phyloP scores from a whole-genome alignment of 1,140 invertebrate species.

The Drosophila aff. region DNA sequence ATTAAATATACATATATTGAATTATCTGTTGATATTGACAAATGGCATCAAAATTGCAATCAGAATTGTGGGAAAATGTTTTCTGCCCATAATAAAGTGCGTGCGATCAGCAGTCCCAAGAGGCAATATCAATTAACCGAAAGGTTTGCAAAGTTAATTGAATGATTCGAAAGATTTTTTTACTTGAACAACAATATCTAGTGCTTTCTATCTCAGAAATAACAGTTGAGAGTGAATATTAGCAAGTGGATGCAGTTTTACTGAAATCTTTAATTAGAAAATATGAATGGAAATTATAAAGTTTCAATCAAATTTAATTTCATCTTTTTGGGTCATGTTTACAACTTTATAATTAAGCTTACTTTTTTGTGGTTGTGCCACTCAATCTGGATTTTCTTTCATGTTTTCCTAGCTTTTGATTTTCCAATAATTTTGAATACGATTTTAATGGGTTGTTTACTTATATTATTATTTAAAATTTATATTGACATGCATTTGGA shows the following conservation, averaged over 20 bases:
- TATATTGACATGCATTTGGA: neutral
- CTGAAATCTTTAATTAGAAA: neutral
- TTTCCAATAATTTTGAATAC: too few species aligned
- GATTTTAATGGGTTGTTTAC: too few species aligned
- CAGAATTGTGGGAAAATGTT: slow-evolving; percentile 62
- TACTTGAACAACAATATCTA: neutral
- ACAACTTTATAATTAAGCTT: neutral
- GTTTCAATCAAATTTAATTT: too few species aligned
- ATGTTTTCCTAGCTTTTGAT: too few species aligned
- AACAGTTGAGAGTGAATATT: too few species aligned
- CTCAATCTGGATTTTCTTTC: neutral
- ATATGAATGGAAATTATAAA: neutral
- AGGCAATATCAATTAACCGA: slow-evolving; percentile 53
- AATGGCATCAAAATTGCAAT: slow-evolving; percentile 71
- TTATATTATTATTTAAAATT: too few species aligned
- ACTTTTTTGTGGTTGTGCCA: too few species aligned
- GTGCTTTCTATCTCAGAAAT: neutral
- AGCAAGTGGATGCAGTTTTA: neutral
- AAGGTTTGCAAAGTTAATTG: slow-evolving; percentile 28
- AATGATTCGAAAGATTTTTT: slow-evolving; percentile 19
- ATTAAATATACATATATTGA: slow-evolving; percentile 74
- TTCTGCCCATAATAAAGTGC: slow-evolving; percentile 45
- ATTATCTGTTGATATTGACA: slow-evolving; percentile 80
- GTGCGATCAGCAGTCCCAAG: slow-evolving; percentile 25
- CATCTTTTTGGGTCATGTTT: neutral